phyloP scores from a whole-genome alignment of 1,140 invertebrate species.

The Coptotermes formosanus region DNA sequence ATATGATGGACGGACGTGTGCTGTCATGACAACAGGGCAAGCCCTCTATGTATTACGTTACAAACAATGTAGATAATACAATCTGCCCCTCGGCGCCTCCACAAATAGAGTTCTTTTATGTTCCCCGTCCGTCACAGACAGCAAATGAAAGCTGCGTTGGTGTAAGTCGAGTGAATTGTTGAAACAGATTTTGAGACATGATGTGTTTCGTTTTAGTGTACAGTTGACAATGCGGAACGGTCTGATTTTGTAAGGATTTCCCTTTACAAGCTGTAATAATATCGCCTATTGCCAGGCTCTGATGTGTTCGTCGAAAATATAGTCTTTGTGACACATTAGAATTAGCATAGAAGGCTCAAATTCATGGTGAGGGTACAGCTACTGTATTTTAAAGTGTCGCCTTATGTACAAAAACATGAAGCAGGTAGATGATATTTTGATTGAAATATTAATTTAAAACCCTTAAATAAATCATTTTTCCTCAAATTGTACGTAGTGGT shows the following conservation, averaged over 20 bases:
- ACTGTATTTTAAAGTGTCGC: too few relatives aligned
- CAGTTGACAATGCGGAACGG: neutral
- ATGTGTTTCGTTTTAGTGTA: neutral
- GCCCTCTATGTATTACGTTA: neutral
- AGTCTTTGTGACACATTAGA: too few relatives aligned
- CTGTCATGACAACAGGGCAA: neutral
- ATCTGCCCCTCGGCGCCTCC: neutral
- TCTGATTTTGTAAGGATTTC: neutral
- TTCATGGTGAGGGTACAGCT: too few relatives aligned
- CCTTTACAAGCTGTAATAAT: neutral
- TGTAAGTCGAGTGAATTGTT: neutral
- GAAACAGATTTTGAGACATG: neutral
- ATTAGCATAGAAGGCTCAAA: too few relatives aligned
- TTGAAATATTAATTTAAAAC: too few relatives aligned
- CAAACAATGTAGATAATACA: neutral
- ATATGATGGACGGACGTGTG: neutral
- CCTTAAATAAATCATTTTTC: too few relatives aligned
- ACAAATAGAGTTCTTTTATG: neutral
- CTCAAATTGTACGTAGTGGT: too few relatives aligned
- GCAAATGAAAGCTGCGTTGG: neutral
- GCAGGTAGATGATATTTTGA: too few relatives aligned
- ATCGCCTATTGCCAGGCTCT: neutral
- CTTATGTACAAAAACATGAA: too few relatives aligned
- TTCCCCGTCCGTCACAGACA: neutral
- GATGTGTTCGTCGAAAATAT: too few relatives aligned